Evolutionary conservation across 2,888 invertebrate species (phyloP), one percentile per base, ranked within the genome.

Genomic region (Hirtodrosophila histrioides): DNA sequence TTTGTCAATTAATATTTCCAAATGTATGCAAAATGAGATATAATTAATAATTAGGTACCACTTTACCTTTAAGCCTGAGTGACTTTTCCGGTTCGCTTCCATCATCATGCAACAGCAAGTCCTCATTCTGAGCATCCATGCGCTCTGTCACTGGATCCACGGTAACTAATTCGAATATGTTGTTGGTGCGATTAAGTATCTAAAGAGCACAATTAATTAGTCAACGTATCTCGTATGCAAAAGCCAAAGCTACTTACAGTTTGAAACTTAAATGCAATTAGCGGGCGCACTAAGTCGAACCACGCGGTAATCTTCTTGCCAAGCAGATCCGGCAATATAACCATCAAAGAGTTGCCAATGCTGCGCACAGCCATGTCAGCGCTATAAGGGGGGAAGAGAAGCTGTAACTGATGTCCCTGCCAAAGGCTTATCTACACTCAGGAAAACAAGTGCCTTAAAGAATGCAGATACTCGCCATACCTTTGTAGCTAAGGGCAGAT

Each of bases 111-210:
- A 94, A 86, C 89, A 91, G 50, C 11, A 92, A 57, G 27, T 89
- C 68, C 51, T 89, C 90, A 49, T 94, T 92, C 85, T 82, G 93
- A 84, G 90, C 93, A 91, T 92, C 94, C 87, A 92, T 94, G 87
- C 94, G 92, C 68, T 94, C 94, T n/a, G 96, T 93, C n/a, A 97
- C 95, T 0, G 97, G 95, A 62, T 97, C 97, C 4, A 96, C 95
- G 0, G 98, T 97, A 44, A 97, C 95, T 88, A 99, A 92, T 92
- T 99, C 99, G 92, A 99, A 99, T 77, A 99, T 98, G 91, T 99
- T 99, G 92, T 99, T 99, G 2, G 97, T 97, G 78, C 98, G 95
- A 89, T 97, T 97, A 71, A 98, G 92, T 86, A 99, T 98, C 98
- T 98, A 90, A 46, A 3, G 17, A 10, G 29, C 3, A 6, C 0